phyloP scores from a whole-genome alignment of 2,113 vertebrate species.

The Aix galericulata region DNA sequence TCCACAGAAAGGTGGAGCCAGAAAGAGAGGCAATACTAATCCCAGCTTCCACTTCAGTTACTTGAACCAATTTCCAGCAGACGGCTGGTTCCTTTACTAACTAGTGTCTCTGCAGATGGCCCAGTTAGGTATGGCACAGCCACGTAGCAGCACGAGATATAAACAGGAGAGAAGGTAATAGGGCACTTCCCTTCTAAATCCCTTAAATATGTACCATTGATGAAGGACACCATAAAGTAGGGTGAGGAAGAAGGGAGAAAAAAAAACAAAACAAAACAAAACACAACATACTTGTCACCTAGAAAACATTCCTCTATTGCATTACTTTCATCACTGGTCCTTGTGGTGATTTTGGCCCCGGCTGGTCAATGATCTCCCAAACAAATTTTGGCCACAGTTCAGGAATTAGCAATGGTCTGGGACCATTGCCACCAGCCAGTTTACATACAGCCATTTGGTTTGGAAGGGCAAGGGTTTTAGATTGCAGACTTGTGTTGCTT shows the following conservation, averaged over 20 bases:
- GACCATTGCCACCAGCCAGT: not conserved
- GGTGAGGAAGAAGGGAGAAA: not conserved
- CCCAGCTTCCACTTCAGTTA: not conserved
- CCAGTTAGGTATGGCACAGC: not conserved
- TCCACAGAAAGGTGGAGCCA: not conserved
- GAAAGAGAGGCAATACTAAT: not conserved
- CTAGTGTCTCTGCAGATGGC: not conserved
- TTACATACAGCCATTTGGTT: not conserved
- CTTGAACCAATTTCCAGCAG: not conserved
- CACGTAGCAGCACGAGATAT: not conserved
- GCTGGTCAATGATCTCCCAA: not conserved
- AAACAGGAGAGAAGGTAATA: not conserved
- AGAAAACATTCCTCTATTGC: not conserved
- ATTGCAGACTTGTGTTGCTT: not conserved
- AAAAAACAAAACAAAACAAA: not conserved
- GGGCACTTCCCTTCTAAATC: not conserved
- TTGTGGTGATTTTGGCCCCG: not conserved
- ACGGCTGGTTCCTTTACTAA: not conserved
- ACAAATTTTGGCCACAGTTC: not conserved
- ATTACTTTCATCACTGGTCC: not conserved
- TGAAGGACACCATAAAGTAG: not conserved
- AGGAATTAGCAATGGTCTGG: not conserved
- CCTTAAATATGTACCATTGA: not conserved
- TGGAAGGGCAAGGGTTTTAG: not conserved
- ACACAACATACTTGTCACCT: not conserved